Evolutionary conservation across 2,797 vertebrate species (phyloP).

Genomic region (Liparis tanakae): DNA sequence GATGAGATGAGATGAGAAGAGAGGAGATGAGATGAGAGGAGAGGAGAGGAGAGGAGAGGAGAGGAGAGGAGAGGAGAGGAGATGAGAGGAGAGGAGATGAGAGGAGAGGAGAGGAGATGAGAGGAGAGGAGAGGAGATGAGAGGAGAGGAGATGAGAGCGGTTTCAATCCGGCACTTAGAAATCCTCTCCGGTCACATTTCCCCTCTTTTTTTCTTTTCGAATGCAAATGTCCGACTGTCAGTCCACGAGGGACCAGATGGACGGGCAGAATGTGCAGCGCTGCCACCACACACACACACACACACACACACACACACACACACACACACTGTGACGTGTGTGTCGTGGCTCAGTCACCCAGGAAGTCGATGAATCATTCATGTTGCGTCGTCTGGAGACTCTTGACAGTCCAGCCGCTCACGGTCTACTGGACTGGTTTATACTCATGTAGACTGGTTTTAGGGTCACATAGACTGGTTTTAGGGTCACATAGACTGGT

Average conservation of each 20-base stretch:
- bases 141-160: conserved; percentile 71
- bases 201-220: conserved; percentile 34
- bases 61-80: conserved; percentile 74
- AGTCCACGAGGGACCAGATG: conserved; percentile 74
- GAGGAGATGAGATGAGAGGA: conserved; percentile 72
- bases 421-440: too few relatives aligned
- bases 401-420: conserved; percentile 42
- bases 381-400: too few relatives aligned
- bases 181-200: conserved; percentile 58
- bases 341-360: conserved; percentile 54
- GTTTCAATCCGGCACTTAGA: conserved; percentile 44
- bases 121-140: conserved; percentile 72
- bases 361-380: conserved; percentile 71
- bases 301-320: conserved; percentile 7
- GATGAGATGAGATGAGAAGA: conserved; percentile 71
- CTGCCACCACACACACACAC: conserved; percentile 59
- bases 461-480: neutral
- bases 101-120: conserved; percentile 74
- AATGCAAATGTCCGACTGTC: conserved; percentile 76
- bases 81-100: conserved; percentile 73
- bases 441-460: too few relatives aligned
- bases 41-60: conserved; percentile 74
- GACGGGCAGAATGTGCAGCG: conserved; percentile 72
- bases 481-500: too few relatives aligned
- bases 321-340: conserved; percentile 10